Evolutionary conservation across 2,888 invertebrate genomes (phyloP).

Genomic region (Orchesella flavescens): DNA sequence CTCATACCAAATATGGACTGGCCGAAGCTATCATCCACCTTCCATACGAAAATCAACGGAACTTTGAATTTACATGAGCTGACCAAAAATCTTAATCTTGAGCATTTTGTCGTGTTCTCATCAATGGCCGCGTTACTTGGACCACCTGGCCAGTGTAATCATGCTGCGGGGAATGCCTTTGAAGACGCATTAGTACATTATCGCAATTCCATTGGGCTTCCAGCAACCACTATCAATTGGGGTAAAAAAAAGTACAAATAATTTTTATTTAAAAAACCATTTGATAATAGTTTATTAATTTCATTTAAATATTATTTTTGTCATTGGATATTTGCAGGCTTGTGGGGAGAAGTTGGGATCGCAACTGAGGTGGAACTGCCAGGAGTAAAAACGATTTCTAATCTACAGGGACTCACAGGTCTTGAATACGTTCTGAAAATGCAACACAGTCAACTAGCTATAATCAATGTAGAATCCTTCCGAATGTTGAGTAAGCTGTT

Average conservation of each 20-base stretch:
- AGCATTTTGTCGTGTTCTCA: slow-evolving; percentile 51
- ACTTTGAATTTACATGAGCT: slow-evolving; percentile 48
- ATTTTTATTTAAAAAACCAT: too few relatives aligned
- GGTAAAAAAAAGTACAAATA: too few relatives aligned
- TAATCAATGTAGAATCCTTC: slow-evolving; percentile 2
- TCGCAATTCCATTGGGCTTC: slow-evolving; percentile 35
- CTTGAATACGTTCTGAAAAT: slow-evolving; percentile 35
- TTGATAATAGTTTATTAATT: too few relatives aligned
- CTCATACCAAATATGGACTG: slow-evolving; percentile 45
- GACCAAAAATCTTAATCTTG: slow-evolving; percentile 23
- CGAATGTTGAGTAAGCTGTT: background rate
- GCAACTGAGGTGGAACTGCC: slow-evolving; percentile 44
- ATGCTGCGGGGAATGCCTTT: slow-evolving; percentile 42
- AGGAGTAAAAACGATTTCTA: slow-evolving; percentile 35
- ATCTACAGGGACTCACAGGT: slow-evolving; percentile 31
- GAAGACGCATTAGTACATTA: slow-evolving; percentile 36
- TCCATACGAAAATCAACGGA: slow-evolving; percentile 45
- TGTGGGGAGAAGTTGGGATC: slow-evolving; percentile 50
- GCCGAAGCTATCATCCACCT: slow-evolving; percentile 24
- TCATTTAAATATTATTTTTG: too few relatives aligned
- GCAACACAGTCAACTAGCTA: slow-evolving; percentile 16
- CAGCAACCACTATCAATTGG: slow-evolving; percentile 50
- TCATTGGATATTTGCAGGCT: too few relatives aligned
- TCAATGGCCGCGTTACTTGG: slow-evolving; percentile 24
- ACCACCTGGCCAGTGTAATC: slow-evolving; percentile 52